Base-by-base conservation (phyloP, 2,888 invertebrate species). In the Leptinotarsa rubiginosa region DNA sequence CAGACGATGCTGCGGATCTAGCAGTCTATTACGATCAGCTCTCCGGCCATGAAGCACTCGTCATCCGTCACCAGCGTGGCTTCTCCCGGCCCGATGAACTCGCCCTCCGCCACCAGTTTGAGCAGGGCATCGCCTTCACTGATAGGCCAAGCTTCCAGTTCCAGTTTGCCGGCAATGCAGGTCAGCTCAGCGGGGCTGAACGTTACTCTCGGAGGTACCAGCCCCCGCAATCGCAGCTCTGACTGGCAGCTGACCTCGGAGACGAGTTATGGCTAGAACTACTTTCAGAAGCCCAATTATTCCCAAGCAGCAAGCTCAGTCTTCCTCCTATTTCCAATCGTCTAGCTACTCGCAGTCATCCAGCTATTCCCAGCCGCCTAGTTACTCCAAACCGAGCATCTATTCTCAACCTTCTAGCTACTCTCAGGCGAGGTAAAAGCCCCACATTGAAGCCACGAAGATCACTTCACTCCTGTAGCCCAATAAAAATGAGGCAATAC, bases 181-280 rank as follows among this genome's bases (percentile, higher is more conserved):
- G 91, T 90, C 75, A 91, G 91, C 64, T 91, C 91, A 15, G 92
- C 92, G 15, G 92, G 92, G 18, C 86, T 92, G 75, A 91, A 91
- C 67, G 91, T 92, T 72, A 92, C 92, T 47, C 86, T 92, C 79
- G 90, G 91, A 84, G 88, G 86, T 1, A 84, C 87, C 4, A 86
- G 87, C 1, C 85, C 87, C 47, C 85, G n/a, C 86, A 13, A 87
- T 87, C 74, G 84, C 87, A 22, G 84, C 87, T 1, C 80, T 87
- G 41, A 83, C 86, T 7, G 84, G 85, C 52, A n/a, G n/a, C n/a
- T 72, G 83, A 52, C 66, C 31, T 69, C 75, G 13, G 62, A 69
- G 1, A 20, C 66, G 15, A 59, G 75, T 50, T 77, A 76, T 54
- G 70, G 71, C 12, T 76, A 72, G 73, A 73, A 82, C 83, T 41